Conservation (phyloP, 2,797 vertebrate genomes). For the Otolemur crassicaudatus region DNA sequence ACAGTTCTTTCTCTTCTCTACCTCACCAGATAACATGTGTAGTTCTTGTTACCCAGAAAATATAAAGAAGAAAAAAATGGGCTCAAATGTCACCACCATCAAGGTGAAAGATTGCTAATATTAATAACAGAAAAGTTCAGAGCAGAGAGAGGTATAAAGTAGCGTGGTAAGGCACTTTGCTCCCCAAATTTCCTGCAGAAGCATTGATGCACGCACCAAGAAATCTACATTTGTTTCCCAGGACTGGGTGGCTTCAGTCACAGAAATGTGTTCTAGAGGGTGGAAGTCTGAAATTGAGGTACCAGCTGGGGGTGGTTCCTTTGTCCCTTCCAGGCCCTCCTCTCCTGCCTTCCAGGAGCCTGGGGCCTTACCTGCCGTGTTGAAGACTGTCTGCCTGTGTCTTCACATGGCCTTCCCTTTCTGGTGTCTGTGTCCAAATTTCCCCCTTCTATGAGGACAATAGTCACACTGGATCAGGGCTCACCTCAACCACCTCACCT, state of each 20-base stretch:
- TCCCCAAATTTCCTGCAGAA: not conserved
- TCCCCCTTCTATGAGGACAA: not conserved
- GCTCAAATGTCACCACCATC: not conserved
- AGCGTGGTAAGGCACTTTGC: fast-evolving
- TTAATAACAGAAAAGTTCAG: not conserved
- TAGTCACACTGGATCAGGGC: not conserved
- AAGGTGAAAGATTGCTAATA: not conserved
- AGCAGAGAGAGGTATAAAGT: not conserved
- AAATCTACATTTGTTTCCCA: not conserved
- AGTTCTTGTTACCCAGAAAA: not conserved
- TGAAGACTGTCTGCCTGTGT: not conserved
- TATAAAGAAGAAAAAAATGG: not conserved
- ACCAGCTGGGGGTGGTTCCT: too few species aligned
- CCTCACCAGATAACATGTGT: not conserved
- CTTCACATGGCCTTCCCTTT: not conserved
- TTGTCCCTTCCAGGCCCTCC: not conserved
- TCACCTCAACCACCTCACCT: not conserved
- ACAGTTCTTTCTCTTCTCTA: not conserved
- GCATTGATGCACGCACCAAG: fast-evolving
- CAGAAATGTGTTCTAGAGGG: not conserved
- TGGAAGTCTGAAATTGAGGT: not conserved
- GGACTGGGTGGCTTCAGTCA: too few species aligned
- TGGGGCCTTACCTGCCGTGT: not conserved
- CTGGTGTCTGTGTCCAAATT: not conserved
- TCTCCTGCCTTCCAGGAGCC: not conserved